Conservation (phyloP, 2,888 invertebrate species). For the Morpho deidamia region DNA sequence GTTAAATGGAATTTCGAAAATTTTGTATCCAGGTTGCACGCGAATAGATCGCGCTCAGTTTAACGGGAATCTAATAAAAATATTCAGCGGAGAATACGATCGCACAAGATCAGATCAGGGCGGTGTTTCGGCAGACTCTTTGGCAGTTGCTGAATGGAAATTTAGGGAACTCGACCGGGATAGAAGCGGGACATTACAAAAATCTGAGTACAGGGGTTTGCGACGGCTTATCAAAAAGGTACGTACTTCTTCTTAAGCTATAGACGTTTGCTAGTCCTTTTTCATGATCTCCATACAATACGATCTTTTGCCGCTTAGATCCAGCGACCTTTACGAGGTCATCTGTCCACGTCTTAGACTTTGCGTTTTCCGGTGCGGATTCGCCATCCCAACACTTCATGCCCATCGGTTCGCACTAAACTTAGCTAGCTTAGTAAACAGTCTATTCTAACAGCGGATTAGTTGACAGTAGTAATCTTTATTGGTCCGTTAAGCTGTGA, state of each 20-base stretch:
- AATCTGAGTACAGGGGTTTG: conserved; percentile 89
- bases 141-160: conserved; percentile 91
- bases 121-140: conserved; percentile 53
- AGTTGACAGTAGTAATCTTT: too few relatives aligned
- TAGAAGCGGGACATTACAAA: conserved; percentile 86
- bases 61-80: conserved; percentile 90
- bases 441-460: too few relatives aligned
- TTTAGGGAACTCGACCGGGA: conserved; percentile 91
- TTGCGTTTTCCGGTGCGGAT: too few relatives aligned
- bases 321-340: too few relatives aligned
- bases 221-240: conserved; percentile 89
- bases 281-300: too few relatives aligned
- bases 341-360: too few relatives aligned
- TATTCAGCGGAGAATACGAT: conserved; percentile 88
- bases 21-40: conserved; percentile 78
- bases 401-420: too few relatives aligned
- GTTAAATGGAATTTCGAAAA: not conserved
- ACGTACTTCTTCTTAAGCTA: not conserved
- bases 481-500: too few relatives aligned
- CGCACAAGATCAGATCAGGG: conserved; percentile 52
- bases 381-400: too few relatives aligned
- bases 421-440: too few relatives aligned
- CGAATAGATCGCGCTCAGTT: conserved; percentile 87
- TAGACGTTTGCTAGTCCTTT: too few relatives aligned
- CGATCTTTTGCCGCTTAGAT: too few relatives aligned